These are phyloP conservation scores for Mormyrops boulengeri DNA, from an alignment of 2,797 vertebrate genomes.

Conservation along the genomic window DNA sequence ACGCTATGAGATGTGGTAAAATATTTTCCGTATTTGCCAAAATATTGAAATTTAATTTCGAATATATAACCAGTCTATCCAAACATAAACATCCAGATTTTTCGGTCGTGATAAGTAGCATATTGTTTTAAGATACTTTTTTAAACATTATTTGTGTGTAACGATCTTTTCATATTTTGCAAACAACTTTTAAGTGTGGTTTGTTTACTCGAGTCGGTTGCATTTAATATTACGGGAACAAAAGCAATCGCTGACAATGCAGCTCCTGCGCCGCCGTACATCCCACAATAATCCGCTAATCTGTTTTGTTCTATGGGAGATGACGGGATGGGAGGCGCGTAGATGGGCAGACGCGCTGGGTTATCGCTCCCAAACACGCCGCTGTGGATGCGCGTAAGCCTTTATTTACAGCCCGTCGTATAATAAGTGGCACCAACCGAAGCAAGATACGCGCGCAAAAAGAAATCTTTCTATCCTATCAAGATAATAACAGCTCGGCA, in stretches of 20 bases:
- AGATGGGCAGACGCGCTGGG: slow-evolving; percentile 31
- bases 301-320: slow-evolving; percentile 42
- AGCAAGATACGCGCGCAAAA: slow-evolving; percentile 39
- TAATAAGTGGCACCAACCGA: slow-evolving; percentile 60
- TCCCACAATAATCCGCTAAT: slow-evolving; percentile 47
- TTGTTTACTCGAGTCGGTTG: slow-evolving; percentile 35
- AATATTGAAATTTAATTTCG: background rate
- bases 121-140: slow-evolving; percentile 29
- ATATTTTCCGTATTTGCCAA: background rate
- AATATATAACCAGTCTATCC: background rate
- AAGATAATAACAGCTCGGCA: slow-evolving; percentile 7
- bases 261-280: slow-evolving; percentile 42
- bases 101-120: slow-evolving; percentile 33
- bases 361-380: slow-evolving; percentile 61
- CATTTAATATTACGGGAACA: slow-evolving; percentile 38
- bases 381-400: slow-evolving; percentile 46
- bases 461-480: slow-evolving; percentile 7
- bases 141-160: slow-evolving; percentile 16
- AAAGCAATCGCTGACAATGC: slow-evolving; percentile 48
- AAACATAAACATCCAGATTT: background rate
- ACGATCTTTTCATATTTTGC: slow-evolving; percentile 34
- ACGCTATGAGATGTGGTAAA: background rate
- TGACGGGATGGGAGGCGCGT: slow-evolving; percentile 29
- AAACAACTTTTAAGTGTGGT: slow-evolving; percentile 39
- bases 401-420: slow-evolving; percentile 62